Evolutionary conservation across 2,888 invertebrate species (phyloP).

Genomic region (Deroplatys truncata): DNA sequence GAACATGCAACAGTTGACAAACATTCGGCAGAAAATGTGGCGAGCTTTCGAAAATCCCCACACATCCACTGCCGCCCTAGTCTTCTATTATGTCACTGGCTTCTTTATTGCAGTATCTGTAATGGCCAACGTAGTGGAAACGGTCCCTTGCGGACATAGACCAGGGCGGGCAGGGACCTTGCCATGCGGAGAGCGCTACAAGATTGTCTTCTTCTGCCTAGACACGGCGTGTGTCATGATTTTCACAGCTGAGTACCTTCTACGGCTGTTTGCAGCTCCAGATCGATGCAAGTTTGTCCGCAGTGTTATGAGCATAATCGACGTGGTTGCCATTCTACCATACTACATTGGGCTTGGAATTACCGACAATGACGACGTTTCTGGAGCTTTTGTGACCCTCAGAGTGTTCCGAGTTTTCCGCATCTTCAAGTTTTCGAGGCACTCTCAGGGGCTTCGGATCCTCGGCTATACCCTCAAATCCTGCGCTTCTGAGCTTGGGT

Average conservation of each 20-base stretch:
- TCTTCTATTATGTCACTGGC: conserved; percentile 99
- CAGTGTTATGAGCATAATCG: conserved; percentile 98
- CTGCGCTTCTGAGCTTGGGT: conserved; percentile 98
- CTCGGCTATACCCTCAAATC: conserved; percentile 98
- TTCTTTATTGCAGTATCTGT: conserved; percentile 99
- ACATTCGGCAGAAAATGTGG: conserved; percentile 96
- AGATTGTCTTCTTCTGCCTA: conserved; percentile 97
- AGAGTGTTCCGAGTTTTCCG: conserved; percentile 99
- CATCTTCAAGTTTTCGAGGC: conserved; percentile 99
- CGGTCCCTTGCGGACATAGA: conserved; percentile 87
- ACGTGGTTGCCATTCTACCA: conserved; percentile 98
- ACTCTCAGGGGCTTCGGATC: conserved; percentile 97
- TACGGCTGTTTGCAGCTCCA: conserved; percentile 96
- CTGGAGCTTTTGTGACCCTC: conserved; percentile 97
- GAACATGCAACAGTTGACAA: conserved; percentile 80
- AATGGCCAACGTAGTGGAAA: conserved; percentile 98
- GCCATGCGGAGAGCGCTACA: conserved; percentile 96
- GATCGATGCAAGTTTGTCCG: conserved; percentile 96
- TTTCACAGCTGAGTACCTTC: conserved; percentile 95
- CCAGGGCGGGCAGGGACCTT: conserved; percentile 82
- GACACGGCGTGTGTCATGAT: conserved; percentile 99
- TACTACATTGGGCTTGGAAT: conserved; percentile 98
- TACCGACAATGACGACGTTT: conserved; percentile 97
- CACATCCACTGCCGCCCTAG: conserved; percentile 96
- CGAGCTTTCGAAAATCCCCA: conserved; percentile 99